These are phyloP conservation scores for Channa striata DNA, from an alignment of 2,797 vertebrate species.

Conservation along the genomic window DNA sequence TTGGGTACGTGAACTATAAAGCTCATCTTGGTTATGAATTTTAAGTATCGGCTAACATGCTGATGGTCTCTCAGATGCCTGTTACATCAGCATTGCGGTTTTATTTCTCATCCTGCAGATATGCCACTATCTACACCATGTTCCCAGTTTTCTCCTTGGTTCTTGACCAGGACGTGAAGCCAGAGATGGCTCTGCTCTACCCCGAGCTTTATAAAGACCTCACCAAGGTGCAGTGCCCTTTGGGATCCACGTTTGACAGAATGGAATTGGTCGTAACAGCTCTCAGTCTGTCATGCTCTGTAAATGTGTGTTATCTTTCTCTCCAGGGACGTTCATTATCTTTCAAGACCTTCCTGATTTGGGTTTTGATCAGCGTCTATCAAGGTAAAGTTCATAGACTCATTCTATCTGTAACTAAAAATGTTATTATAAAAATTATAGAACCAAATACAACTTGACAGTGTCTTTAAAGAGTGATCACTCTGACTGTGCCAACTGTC, in stretches of 20 bases:
- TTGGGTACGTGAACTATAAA: conserved; percentile 87
- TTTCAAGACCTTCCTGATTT: conserved; percentile 98
- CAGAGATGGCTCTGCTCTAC: conserved; percentile 95
- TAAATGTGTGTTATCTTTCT: conserved; percentile 44
- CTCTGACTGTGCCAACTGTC: conserved; percentile 20
- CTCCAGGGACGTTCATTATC: conserved; percentile 94
- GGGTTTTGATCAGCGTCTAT: conserved; percentile 97
- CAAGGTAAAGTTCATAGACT: conserved; percentile 87
- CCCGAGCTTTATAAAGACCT: conserved; percentile 99
- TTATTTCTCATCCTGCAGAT: conserved; percentile 78
- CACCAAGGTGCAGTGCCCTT: conserved; percentile 88
- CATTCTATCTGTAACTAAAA: too few species aligned
- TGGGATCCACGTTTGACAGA: background rate
- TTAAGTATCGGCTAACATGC: background rate
- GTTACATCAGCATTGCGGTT: background rate
- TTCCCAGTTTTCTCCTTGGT: conserved; percentile 98
- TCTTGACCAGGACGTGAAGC: conserved; percentile 97
- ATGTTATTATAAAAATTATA: too few species aligned
- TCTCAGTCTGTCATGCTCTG: background rate
- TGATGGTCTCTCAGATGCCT: background rate
- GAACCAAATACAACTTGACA: background rate
- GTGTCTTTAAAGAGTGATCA: background rate
- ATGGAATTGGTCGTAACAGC: background rate
- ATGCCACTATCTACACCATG: conserved; percentile 99
- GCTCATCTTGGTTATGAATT: background rate